Percentiles rank a stretch among this genome's conserved stretches.
phyloP scores from a whole-genome alignment of 1,140 invertebrate species.

The Helicorthomorpha holstii region DNA sequence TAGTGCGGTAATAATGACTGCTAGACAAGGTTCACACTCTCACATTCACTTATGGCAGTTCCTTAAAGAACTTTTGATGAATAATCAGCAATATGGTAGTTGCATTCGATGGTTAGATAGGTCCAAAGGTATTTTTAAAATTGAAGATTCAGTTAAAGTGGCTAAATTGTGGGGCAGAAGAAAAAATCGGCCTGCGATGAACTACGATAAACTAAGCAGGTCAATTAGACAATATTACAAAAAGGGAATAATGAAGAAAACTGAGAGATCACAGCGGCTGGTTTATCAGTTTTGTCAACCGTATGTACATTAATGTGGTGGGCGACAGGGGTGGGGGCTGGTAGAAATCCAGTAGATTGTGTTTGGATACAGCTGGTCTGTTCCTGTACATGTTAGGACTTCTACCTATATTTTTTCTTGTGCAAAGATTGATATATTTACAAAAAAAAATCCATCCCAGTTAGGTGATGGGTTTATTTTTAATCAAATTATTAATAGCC shows the following conservation, averaged over 20 bases:
- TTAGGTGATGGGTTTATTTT: too few relatives aligned
- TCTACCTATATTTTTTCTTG: background rate
- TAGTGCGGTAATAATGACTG: constrained; percentile 13
- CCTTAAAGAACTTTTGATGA: constrained; percentile 80
- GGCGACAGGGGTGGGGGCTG: too few relatives aligned
- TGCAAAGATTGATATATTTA: background rate
- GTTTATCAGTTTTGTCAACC: constrained; percentile 98
- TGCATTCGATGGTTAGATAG: constrained; percentile 95
- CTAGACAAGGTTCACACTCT: constrained; percentile 23
- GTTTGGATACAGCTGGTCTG: background rate
- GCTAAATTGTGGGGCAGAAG: constrained; percentile 89
- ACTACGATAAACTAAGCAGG: constrained; percentile 96
- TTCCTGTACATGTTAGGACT: background rate
- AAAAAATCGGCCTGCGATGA: constrained; percentile 97
- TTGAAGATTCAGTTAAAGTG: constrained; percentile 92
- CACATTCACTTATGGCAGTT: constrained; percentile 99
- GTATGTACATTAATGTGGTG: too few relatives aligned
- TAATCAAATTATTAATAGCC: too few relatives aligned
- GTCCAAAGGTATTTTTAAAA: constrained; percentile 91
- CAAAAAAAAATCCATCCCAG: too few relatives aligned
- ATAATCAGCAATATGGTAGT: constrained; percentile 66
- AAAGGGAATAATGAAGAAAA: constrained; percentile 99
- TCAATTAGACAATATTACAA: constrained; percentile 99
- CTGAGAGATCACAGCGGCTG: constrained; percentile 87
- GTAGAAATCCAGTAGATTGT: constrained; percentile 35